These are phyloP conservation scores for Elanoides forficatus DNA, from an alignment of 2,113 vertebrate genomes.

Conservation along the genomic window DNA sequence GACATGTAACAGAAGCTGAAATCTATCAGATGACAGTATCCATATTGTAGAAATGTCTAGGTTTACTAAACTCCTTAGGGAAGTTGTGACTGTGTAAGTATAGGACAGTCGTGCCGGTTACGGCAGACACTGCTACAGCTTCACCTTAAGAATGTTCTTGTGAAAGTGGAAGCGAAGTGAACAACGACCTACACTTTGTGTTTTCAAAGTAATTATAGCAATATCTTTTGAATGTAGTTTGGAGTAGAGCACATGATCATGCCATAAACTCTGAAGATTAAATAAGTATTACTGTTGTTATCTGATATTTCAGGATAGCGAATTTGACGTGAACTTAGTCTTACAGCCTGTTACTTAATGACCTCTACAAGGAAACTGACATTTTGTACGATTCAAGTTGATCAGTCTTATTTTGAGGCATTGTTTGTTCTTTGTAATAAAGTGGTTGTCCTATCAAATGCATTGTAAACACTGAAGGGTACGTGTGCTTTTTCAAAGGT, in stretches of 20 bases:
- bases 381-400: slow-evolving; percentile 58
- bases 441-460: slow-evolving; percentile 52
- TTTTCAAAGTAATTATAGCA: slow-evolving; percentile 64
- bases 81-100: neutral
- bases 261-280: slow-evolving; percentile 52
- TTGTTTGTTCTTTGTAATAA: slow-evolving; percentile 72
- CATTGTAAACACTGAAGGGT: neutral
- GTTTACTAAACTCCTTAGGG: neutral
- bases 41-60: neutral
- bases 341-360: slow-evolving; percentile 53
- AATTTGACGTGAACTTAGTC: slow-evolving; percentile 52
- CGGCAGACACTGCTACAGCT: neutral
- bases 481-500: neutral
- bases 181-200: slow-evolving; percentile 55
- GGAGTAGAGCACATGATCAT: slow-evolving; percentile 59
- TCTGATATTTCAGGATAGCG: slow-evolving; percentile 33
- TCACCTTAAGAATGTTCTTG: slow-evolving; percentile 48
- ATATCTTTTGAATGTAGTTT: slow-evolving; percentile 65
- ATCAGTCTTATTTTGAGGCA: slow-evolving; percentile 33
- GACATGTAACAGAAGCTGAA: slow-evolving; percentile 9
- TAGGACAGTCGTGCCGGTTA: neutral
- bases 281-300: slow-evolving; percentile 47
- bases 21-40: neutral
- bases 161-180: slow-evolving; percentile 50
- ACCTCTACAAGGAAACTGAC: slow-evolving; percentile 61